Conservation (phyloP, 2,113 vertebrate species). For the Monopterus albus region DNA sequence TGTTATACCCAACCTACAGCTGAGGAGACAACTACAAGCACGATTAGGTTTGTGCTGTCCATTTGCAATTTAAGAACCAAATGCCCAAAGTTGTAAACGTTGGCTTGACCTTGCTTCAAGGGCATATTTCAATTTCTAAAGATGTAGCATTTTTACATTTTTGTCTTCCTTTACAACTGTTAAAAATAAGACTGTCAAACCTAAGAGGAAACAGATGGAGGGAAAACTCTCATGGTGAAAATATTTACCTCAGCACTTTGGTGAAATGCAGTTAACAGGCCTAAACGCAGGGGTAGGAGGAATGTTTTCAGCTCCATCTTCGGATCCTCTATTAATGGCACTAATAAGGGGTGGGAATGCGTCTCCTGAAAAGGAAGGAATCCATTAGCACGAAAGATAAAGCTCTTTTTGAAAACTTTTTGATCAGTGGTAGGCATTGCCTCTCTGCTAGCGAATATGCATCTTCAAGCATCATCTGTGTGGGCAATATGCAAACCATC, state of each 20-base stretch:
- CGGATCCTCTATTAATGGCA: constrained; percentile 80
- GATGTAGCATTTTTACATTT: constrained; percentile 11
- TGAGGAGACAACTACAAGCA: constrained; percentile 53
- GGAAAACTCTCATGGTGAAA: constrained; percentile 64
- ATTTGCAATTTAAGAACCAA: constrained; percentile 49
- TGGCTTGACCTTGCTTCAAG: constrained; percentile 80
- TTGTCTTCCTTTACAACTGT: constrained; percentile 4
- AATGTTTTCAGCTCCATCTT: constrained; percentile 84
- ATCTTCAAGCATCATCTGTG: constrained; percentile 80
- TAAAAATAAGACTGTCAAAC: constrained; percentile 22
- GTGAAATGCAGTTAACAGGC: constrained; percentile 83
- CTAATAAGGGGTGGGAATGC: constrained; percentile 75
- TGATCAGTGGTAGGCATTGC: constrained; percentile 60
- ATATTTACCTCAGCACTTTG: constrained; percentile 86
- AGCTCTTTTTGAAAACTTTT: constrained; percentile 69
- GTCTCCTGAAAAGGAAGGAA: constrained; percentile 81
- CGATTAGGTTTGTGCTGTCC: constrained; percentile 46
- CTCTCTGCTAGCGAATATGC: constrained; percentile 75
- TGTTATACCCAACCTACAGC: constrained; percentile 35
- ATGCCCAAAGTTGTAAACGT: constrained; percentile 54
- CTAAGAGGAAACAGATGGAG: constrained; percentile 65
- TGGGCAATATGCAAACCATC: constrained; percentile 78
- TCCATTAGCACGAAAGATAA: constrained; percentile 71
- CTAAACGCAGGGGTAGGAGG: constrained; percentile 80
- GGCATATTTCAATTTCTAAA: constrained; percentile 62